Evolutionary conservation across 2,888 invertebrate genomes (phyloP), one percentile per base, ranked within the genome.

Genomic region (Orthosia incerta): DNA sequence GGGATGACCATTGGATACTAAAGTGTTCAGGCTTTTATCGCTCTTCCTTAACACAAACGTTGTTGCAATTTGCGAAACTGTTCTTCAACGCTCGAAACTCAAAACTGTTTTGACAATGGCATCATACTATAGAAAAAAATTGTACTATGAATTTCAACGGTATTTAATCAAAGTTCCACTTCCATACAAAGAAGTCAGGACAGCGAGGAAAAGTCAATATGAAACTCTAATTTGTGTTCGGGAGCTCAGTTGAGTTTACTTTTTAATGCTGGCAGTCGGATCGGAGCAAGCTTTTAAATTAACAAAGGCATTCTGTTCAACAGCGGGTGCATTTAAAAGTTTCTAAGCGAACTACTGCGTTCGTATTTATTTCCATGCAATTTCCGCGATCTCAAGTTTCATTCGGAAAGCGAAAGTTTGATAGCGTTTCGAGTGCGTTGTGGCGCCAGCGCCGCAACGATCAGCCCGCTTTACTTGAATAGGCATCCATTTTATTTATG

Each of bases 361-460:
- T 88, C 88, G 90, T 93, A 92, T 94, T 94, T 93, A 94, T 93
- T 93, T 93, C 91, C 91, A 93, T 92, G 91, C 93, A 93, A 93
- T 95, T 93, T 93, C 91, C 90, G 87, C 88, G 87, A 89, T 91
- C 87, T 91, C 88, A 90, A 92, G 91, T 93, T 94, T 92, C 92
- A 93, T 93, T 93, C 92, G 91, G 86, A 91, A 92, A 90, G 86
- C 80, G 88, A 92, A 94, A 95, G 90, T 94, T 94, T 92, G 87
- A 88, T 89, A 89, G 89, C 89, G 78, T 87, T 91, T 88, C 83
- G 72, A 80, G 82, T 81, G 85, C 77, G 76, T 79, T 87, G 85
- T 87, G 86, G 87, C 73, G 82, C 85, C 80, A 83, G 86, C 74
- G 83, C 85, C 80, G 83, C 71, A 78, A 74, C 86, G 82, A 86